phyloP scores from a whole-genome alignment of 2,113 vertebrate species.

The Oncorhynchus nerka region DNA sequence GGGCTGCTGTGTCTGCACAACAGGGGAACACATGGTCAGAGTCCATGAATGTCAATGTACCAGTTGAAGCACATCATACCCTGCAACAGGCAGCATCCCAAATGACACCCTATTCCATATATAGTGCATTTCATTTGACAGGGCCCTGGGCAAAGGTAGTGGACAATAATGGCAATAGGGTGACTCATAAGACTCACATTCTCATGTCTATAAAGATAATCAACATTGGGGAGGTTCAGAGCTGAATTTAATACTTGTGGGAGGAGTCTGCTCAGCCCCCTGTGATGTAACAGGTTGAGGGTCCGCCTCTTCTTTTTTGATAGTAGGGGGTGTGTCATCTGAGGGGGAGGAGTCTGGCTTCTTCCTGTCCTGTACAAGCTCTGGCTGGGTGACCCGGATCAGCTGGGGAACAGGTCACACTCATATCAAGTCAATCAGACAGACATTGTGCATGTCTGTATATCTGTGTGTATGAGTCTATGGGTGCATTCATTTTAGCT shows the following conservation, averaged over 20 bases:
- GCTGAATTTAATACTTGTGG: slow-evolving; percentile 67
- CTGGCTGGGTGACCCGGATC: slow-evolving; percentile 91
- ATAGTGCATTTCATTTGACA: too few species aligned
- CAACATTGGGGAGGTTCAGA: background rate
- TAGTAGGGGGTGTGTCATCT: slow-evolving; percentile 75
- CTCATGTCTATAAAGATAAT: background rate
- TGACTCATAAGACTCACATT: too few species aligned
- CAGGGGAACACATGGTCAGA: too few species aligned
- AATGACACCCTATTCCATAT: too few species aligned
- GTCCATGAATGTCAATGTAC: too few species aligned
- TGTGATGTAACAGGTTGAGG: slow-evolving; percentile 48
- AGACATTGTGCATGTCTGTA: background rate
- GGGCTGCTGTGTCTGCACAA: slow-evolving; percentile 63
- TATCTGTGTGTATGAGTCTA: too few species aligned
- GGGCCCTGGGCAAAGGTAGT: too few species aligned
- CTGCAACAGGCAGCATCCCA: too few species aligned
- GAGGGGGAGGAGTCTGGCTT: slow-evolving; percentile 81
- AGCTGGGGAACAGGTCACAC: slow-evolving; percentile 73
- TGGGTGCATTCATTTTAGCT: too few species aligned
- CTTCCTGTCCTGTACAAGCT: slow-evolving; percentile 90
- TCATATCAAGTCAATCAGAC: background rate
- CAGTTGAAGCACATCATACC: too few species aligned
- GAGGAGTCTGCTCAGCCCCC: slow-evolving; percentile 57
- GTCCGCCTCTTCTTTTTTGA: slow-evolving; percentile 78
- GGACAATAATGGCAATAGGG: too few species aligned